These are phyloP conservation scores for Mormyrus lacerda DNA, from an alignment of 2,113 vertebrate genomes.

Conservation along the genomic window DNA sequence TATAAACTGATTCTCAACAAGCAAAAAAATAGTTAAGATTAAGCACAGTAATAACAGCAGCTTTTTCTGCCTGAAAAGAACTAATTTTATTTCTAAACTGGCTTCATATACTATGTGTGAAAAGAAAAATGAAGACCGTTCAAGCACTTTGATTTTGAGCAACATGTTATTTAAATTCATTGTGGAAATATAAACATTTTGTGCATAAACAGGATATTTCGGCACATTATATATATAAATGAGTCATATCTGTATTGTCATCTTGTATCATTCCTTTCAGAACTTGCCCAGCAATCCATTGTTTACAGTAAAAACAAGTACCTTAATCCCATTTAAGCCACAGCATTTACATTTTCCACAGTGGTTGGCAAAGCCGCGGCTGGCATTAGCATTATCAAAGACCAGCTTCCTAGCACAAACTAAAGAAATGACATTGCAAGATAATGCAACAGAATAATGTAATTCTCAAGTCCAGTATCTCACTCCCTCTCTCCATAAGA, in stretches of 20 bases:
- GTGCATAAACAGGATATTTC: neutral
- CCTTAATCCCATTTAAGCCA: neutral
- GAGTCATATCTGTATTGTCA: neutral
- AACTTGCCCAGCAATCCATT: neutral
- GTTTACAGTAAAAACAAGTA: neutral
- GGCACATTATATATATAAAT: neutral
- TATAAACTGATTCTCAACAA: neutral
- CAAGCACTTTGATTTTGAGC: neutral
- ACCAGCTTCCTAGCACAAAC: neutral
- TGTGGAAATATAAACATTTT: neutral
- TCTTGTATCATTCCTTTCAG: neutral
- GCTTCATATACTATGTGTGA: neutral
- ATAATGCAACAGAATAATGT: neutral
- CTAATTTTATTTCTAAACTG: neutral
- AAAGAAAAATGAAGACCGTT: neutral
- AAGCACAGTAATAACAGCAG: neutral
- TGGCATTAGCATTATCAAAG: neutral
- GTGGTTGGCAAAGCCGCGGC: neutral
- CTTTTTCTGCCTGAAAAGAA: neutral
- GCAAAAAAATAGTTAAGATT: neutral
- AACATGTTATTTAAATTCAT: neutral
- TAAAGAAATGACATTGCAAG: neutral
- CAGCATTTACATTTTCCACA: neutral
- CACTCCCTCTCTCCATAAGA: neutral
- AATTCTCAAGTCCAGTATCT: neutral